A percentile compares a stretch with the other conserved stretches of the same genome.
Conservation (phyloP, 2,797 vertebrate species). For the Choloepus didactylus region DNA sequence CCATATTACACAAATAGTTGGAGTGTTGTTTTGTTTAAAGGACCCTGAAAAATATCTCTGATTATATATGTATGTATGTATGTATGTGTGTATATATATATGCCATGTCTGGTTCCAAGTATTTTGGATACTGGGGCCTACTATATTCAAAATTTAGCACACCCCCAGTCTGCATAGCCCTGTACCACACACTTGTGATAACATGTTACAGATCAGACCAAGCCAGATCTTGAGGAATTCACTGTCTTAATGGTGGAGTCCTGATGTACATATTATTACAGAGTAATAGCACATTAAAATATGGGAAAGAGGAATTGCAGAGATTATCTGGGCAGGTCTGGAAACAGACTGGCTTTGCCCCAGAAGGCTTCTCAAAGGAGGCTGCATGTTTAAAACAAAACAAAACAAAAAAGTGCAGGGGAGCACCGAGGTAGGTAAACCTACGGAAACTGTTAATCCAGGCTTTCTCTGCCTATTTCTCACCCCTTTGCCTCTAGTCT, state of each 20-base stretch:
- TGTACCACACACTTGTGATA: neutral
- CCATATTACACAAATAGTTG: neutral
- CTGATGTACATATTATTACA: neutral
- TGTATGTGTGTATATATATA: neutral
- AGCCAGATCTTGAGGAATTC: neutral
- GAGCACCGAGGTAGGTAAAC: neutral
- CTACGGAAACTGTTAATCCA: neutral
- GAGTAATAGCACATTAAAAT: neutral
- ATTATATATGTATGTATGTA: neutral
- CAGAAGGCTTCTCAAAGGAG: conserved; percentile 16
- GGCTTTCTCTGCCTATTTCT: conserved; percentile 34
- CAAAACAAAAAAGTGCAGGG: no score
- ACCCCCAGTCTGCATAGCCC: neutral
- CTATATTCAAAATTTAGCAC: neutral
- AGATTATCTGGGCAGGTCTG: neutral
- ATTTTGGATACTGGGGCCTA: neutral
- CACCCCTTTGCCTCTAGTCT: conserved; percentile 88
- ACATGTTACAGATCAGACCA: neutral
- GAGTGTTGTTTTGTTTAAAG: neutral
- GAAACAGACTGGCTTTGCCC: conserved; percentile 36
- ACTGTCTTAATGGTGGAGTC: neutral
- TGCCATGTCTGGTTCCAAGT: neutral
- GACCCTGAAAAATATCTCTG: neutral
- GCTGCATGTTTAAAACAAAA: neutral
- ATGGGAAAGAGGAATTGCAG: neutral